phyloP scores from a whole-genome alignment of 2,888 invertebrate species.

The Yponomeuta sedellus region DNA sequence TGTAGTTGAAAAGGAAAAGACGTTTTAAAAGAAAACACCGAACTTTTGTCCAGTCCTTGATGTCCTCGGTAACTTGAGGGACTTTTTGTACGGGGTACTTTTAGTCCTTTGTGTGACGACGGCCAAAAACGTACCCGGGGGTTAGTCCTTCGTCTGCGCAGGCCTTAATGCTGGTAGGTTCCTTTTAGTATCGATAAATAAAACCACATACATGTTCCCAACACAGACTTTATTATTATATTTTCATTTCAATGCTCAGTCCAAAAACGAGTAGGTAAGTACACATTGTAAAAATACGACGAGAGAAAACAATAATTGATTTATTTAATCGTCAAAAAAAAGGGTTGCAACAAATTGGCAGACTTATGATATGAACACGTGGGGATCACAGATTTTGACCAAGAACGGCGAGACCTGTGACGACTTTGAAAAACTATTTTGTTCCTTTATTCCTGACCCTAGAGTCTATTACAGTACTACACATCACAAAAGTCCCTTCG shows the following conservation, averaged over 20 bases:
- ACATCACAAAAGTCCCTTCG: too few species aligned
- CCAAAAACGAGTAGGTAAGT: not conserved
- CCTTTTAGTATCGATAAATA: not conserved
- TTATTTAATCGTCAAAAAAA: not conserved
- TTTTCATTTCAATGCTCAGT: not conserved
- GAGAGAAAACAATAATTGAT: not conserved
- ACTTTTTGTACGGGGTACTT: too few species aligned
- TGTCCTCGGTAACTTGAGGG: too few species aligned
- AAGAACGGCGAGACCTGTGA: not conserved
- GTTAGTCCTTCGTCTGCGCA: too few species aligned
- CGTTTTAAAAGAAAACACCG: too few species aligned
- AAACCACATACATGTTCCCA: not conserved
- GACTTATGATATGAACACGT: constrained; percentile 47
- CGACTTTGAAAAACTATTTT: not conserved
- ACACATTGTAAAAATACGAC: not conserved
- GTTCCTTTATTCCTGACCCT: too few species aligned
- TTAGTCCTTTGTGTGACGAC: too few species aligned
- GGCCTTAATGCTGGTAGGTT: too few species aligned
- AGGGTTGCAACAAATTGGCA: not conserved
- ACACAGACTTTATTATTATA: constrained; percentile 3
- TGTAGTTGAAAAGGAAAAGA: too few species aligned
- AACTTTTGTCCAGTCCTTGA: too few species aligned
- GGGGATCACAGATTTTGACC: constrained; percentile 41
- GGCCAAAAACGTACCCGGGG: too few species aligned
- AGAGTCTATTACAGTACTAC: too few species aligned